Evolutionary conservation across 2,888 invertebrate genomes (phyloP), one percentile per base, ranked within the genome.

Genomic region (Congeria kusceri): DNA sequence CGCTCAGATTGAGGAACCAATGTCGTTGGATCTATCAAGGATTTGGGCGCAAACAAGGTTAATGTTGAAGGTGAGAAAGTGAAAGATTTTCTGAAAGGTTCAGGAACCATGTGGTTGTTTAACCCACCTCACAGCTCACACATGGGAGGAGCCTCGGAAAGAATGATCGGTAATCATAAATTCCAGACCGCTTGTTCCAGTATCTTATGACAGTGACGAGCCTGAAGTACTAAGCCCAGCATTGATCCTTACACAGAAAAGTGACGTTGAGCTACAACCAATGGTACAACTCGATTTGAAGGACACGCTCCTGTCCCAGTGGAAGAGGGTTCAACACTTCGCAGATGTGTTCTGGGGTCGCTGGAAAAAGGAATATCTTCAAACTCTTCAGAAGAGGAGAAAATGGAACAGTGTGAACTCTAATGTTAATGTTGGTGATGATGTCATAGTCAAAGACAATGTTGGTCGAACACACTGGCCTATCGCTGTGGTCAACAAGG

Each of bases 121-220:
- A 83, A 80, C 53, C 72, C 80, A 15, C 78, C 75, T 0, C 63
- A 76, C 57, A 58, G 71, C 11, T 67, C 64, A 11, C 82, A 76
- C 49, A 70, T 77, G 47, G 77, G 80, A n/a, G 83, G 77, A 9
- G 66, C 44, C 3, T 83, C 71, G 80, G 83, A 80, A 28, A 28
- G 83, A 4, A 47, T 83, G 63, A 67, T 80, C 11, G 83, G 80
- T 18, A 13, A 77, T 83, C 13, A 44, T 83, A 18, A 76, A 83
- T 63, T n/a, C 73, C 15, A n/a, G 80, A 57, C 80, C 75, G 15
- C n/a, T 76, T 1, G 67, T 63, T 15, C 63, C 65, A 23, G 72
- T 79, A 9, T 80, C 79, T 9, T 49, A 32, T 20, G 79, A 80
- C 68, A 47, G 72, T 4, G 74, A 79, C 13, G 20, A 44, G 23